Evolutionary conservation across 2,888 invertebrate genomes (phyloP).

Genomic region (Acanthosepion esculentum): DNA sequence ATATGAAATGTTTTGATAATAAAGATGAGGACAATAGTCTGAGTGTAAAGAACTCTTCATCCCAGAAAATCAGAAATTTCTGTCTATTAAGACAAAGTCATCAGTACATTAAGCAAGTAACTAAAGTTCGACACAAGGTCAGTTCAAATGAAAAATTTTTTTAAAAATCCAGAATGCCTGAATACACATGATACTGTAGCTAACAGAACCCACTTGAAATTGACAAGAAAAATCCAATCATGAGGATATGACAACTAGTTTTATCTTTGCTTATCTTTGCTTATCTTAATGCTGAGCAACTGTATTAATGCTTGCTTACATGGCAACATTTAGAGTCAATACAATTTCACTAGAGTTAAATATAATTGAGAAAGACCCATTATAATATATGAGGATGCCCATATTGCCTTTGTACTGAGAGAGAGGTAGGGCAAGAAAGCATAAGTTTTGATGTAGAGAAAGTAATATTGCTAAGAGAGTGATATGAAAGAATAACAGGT

Average conservation of each 20-base stretch:
- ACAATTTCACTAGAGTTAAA: constrained; percentile 6
- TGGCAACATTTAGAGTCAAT: constrained; percentile 18
- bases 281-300: constrained; percentile 33
- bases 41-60: too few relatives aligned
- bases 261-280: constrained; percentile 11
- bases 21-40: too few relatives aligned
- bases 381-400: not conserved
- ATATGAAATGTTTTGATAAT: too few relatives aligned
- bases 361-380: not conserved
- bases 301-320: not conserved
- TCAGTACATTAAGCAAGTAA: too few relatives aligned
- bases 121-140: not conserved
- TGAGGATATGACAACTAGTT: not conserved
- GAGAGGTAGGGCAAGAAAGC: not conserved
- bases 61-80: too few relatives aligned
- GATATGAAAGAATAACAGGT: too few relatives aligned
- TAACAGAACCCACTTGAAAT: not conserved
- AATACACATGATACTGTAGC: not conserved
- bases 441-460: not conserved
- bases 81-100: too few relatives aligned
- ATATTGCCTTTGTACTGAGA: not conserved
- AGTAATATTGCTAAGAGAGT: too few relatives aligned
- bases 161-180: too few relatives aligned
- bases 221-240: not conserved
- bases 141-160: not conserved